These are phyloP conservation scores for Cotesia typhae DNA, from an alignment of 1,140 invertebrate genomes.

Conservation along the genomic window DNA sequence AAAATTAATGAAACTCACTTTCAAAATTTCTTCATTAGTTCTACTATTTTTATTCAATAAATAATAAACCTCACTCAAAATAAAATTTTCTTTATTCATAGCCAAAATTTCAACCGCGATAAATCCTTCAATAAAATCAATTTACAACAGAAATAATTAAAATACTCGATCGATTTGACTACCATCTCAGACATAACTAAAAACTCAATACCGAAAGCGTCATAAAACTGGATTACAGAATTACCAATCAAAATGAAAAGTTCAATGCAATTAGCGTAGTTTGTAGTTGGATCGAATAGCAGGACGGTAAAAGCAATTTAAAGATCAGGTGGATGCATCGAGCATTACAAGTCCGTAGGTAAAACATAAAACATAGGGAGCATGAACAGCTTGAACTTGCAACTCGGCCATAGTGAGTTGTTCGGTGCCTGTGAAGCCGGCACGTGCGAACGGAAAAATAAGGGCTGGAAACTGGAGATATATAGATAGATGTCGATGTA, in stretches of 20 bases:
- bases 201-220: too few species aligned
- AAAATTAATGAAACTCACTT: too few species aligned
- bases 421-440: slow-evolving; percentile 26
- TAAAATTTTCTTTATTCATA: too few species aligned
- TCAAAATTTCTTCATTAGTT: too few species aligned
- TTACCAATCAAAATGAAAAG: neutral
- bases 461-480: slow-evolving; percentile 37
- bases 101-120: too few species aligned
- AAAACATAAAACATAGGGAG: slow-evolving; percentile 5
- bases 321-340: slow-evolving; percentile 4
- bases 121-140: too few species aligned
- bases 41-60: too few species aligned
- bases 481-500: slow-evolving; percentile 12
- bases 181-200: too few species aligned
- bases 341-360: neutral
- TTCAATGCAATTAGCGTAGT: slow-evolving; percentile 17
- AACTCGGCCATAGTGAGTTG: neutral
- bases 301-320: slow-evolving; percentile 12
- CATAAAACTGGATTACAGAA: too few species aligned
- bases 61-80: too few species aligned
- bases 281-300: slow-evolving; percentile 17
- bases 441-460: slow-evolving; percentile 60
- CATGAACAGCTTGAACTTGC: neutral
- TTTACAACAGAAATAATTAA: too few species aligned
- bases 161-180: too few species aligned